Evolutionary conservation across 1,140 invertebrate genomes (phyloP), one percentile per base, ranked within the genome.

Genomic region (Mamestra configurata): DNA sequence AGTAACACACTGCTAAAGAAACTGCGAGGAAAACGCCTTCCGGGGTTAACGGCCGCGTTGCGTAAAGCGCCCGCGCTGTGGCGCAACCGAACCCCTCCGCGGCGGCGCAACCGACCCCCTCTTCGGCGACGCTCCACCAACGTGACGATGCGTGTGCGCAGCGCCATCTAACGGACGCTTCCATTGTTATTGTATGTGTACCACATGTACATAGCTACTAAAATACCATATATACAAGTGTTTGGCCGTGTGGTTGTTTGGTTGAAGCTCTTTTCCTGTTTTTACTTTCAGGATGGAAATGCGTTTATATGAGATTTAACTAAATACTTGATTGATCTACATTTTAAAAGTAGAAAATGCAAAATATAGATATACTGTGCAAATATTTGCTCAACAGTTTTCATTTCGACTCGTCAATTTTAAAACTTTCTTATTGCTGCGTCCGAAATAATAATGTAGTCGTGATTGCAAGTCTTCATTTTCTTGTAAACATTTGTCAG

Each of bases 11-110:
- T 91, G 88, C 80, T 92, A 93, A 94, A 94, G 92, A 94, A 93
- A 94, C 92, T 89, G 84, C 88, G 85, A 92, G 92, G 93, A 93
- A 94, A 94, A 93, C 87, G 89, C 88, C 92, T 94, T 94, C 93
- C 93, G 93, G 93, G 93, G 93, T 94, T 87, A 94, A 94, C 81
- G 92, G 86, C 89, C 93, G 82, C 76, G 92, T 94, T 94, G 93
- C 93, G 92, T 93, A 94, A 95, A 95, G 83, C 86, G 84, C 77
- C 37, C 84, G 75, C 31, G 82, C 75, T 81, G 87, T 92, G 91
- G 91, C 89, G 91, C 90, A 94, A 94, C 87, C 84, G 72, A 82
- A 71, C 73, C 77, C 37, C 46, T 61, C 70, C 79, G 57, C 73
- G 55, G 77, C 79, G 91, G 91, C 89, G 91, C 89, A 94, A 93